A percentile compares a stretch with the other conserved stretches of the same genome.
Evolutionary conservation across 2,113 vertebrate genomes (phyloP).

Genomic region (Phylloscopus whistleri): DNA sequence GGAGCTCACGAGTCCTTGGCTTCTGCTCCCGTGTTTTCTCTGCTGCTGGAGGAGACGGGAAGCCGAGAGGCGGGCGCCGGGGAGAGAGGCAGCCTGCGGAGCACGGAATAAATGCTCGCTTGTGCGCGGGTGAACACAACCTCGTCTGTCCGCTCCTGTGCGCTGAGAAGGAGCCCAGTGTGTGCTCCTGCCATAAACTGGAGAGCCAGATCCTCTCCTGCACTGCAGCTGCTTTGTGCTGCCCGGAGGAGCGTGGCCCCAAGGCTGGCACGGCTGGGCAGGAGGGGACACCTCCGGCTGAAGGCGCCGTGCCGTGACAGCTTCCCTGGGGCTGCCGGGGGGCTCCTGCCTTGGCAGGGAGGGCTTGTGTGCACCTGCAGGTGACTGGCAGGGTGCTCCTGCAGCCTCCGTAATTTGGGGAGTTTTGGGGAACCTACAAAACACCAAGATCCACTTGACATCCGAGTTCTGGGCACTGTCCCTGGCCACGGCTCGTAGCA

Average conservation of each 20-base stretch:
- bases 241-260: background rate
- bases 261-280: background rate
- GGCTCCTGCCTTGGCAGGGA: fast-evolving
- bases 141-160: background rate
- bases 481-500: background rate
- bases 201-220: background rate
- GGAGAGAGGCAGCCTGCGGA: background rate
- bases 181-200: background rate
- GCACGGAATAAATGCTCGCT: background rate
- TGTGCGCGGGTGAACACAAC: background rate
- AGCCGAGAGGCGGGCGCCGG: background rate
- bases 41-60: background rate
- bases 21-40: background rate
- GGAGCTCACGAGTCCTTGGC: slow-evolving; percentile 11
- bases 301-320: fast-evolving
- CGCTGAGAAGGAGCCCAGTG: background rate
- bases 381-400: background rate
- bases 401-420: fast-evolving
- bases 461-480: background rate
- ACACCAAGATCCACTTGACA: background rate
- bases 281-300: background rate
- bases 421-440: background rate
- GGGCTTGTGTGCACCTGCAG: background rate
- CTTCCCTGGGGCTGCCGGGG: fast-evolving
- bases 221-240: slow-evolving; percentile 2